Base-by-base conservation (phyloP, 2,888 invertebrate species). In the Malthinus flaveolus region DNA sequence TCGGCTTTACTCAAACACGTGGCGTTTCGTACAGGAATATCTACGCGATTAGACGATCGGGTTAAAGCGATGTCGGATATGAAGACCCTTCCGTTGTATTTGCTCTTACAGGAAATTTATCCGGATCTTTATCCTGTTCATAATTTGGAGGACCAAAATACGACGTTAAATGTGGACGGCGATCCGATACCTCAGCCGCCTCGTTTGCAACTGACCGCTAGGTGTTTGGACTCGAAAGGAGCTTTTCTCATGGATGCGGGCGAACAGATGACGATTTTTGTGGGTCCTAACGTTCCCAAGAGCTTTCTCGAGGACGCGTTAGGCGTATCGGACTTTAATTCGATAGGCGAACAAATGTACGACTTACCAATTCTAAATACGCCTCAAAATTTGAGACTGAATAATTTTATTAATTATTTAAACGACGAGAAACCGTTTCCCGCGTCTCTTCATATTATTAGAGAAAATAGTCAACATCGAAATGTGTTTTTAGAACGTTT, bases 201-300 rank as follows among this genome's bases (percentile, higher is more conserved):
- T 1, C 83, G 90, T 23, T 74, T 97, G 55, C 96, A 96, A 72
- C 82, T 98, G 45, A 90, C 94, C 2, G 91, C 93, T 1, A 89
- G 92, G 73, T 83, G 87, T 62, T 76, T 95, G 57, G 91, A 92
- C 73, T 83, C 93, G 42, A 88, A 91, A 47, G 98, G 97, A 32
- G 93, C 92, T 7, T 99, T 96, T 78, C 81, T 99, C 2, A 80
- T 99, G 77, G 98, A 99, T 78, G 87, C 89, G 65, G 95, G 94
- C 7, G 87, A 89, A 53, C 83, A 83, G 59, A 87, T 97, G 80
- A 85, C 89, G 46, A 76, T 98, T 49, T 91, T 94, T 77, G 85
- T 98, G 36, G 92, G 96, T 44, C 87, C 91, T 63, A 90, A 85
- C 65, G 87, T 91, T 34, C 85, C 88, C 61, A 83, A 87, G 39